Conservation (phyloP, 2,113 vertebrate species). For the Indicator maculatus region DNA sequence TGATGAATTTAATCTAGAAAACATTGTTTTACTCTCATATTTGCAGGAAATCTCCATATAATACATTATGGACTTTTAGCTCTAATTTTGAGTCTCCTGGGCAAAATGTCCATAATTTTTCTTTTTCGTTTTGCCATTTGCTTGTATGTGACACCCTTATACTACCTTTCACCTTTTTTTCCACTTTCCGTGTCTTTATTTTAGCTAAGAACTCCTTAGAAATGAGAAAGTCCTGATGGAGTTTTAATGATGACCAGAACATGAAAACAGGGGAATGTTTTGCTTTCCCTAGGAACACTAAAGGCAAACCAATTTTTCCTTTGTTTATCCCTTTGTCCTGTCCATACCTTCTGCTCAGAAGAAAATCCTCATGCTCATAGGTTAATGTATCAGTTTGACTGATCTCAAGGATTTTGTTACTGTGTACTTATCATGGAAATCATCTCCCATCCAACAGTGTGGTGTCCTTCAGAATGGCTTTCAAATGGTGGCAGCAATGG, state of each 20-base stretch:
- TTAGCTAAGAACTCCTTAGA: not conserved
- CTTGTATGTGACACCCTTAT: not conserved
- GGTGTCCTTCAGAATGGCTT: not conserved
- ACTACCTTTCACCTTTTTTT: not conserved
- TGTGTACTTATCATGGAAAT: not conserved
- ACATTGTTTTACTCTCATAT: not conserved
- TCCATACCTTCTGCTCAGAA: not conserved
- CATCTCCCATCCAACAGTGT: not conserved
- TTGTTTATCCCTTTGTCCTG: not conserved
- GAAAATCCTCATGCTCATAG: not conserved
- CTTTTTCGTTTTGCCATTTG: not conserved
- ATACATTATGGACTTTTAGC: not conserved
- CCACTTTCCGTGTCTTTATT: not conserved
- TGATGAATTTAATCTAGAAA: not conserved
- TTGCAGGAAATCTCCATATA: not conserved
- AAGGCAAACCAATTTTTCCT: not conserved
- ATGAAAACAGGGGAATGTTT: rapidly evolving
- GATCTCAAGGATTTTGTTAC: not conserved
- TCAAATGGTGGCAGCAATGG: rapidly evolving
- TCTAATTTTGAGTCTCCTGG: not conserved
- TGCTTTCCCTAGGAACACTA: not conserved
- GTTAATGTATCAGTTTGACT: not conserved
- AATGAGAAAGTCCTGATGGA: not conserved
- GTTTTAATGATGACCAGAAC: not conserved
- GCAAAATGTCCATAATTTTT: not conserved